These are phyloP conservation scores for Gopherus flavomarginatus DNA, from an alignment of 2,113 vertebrate species.

Conservation along the genomic window DNA sequence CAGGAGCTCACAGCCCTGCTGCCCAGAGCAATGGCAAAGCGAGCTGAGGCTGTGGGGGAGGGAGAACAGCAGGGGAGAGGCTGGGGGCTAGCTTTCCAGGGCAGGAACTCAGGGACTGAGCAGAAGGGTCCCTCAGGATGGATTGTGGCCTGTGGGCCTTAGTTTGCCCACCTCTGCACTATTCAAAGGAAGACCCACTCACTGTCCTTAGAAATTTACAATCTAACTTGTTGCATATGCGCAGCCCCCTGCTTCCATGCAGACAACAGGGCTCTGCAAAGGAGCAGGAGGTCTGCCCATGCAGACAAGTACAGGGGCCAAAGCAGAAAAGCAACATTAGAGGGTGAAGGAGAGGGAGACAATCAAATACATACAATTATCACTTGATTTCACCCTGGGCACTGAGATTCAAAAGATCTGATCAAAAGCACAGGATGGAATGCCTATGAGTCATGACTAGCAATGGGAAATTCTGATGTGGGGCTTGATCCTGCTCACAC, in stretches of 20 bases:
- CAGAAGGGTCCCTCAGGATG: no score
- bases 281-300: not conserved
- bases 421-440: not conserved
- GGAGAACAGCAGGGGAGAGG: no score
- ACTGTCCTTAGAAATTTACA: not conserved
- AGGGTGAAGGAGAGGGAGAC: not conserved
- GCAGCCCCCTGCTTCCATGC: not conserved
- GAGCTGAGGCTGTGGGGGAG: no score
- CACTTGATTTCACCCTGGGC: fast-evolving
- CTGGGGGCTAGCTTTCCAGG: no score
- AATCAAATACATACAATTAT: not conserved
- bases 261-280: not conserved
- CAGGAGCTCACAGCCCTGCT: no score
- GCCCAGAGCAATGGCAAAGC: no score
- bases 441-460: not conserved
- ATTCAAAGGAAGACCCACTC: not conserved
- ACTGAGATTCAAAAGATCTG: not conserved
- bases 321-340: not conserved
- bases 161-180: no score
- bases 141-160: no score
- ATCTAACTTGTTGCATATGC: not conserved
- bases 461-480: not conserved
- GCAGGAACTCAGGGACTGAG: no score
- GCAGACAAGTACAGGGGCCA: not conserved
- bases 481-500: not conserved